Base-by-base conservation (phyloP, 2,797 vertebrate species). In the Cossypha heuglini region DNA sequence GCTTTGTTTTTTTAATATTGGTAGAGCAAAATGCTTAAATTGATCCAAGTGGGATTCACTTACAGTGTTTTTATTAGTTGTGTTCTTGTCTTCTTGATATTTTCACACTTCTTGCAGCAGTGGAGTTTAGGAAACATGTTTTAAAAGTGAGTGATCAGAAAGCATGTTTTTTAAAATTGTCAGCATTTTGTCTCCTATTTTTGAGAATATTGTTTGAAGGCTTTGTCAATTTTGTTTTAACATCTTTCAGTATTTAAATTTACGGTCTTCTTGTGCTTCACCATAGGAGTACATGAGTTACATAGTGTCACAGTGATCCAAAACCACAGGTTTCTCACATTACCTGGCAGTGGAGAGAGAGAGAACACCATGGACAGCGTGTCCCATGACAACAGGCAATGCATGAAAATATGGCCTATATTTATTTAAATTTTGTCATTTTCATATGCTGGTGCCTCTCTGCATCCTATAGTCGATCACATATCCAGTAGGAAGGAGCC, bases 61-160 rank as follows among this genome's bases (percentile, higher is more conserved):
- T 85, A 48, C 33, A 69, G 12, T 84, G 40, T 63, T 94, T 87
- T 80, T n/a, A 57, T 48, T 87, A 82, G 12, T 35, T 42, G 9
- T 48, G 9, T 69, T 84, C 89, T 74, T 85, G 19, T 63, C 69
- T 42, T 25, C 24, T 57, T 81, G 55, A 21, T 92, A 40, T 57
- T 90, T 87, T 93, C 85, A 88, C 66, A 54, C 68, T 93, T 90
- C 37, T 87, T 80, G 61, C 59, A 63, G 38, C 9, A 25, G 33
- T 67, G 28, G 38, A 55, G 43, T 68, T 74, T 58, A n/a, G 37
- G 43, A 69, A 63, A 68, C 1, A 0, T 35, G 31, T 42, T 90
- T 85, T 49, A 19, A 59, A 95, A 69, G 25, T 16, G 35, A 5
- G 13, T 48, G 11, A 19, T 92, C 45, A 74, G 69, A 58, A 80